Evolutionary conservation across 2,113 vertebrate species (phyloP).

Genomic region (Pithys albifrons): DNA sequence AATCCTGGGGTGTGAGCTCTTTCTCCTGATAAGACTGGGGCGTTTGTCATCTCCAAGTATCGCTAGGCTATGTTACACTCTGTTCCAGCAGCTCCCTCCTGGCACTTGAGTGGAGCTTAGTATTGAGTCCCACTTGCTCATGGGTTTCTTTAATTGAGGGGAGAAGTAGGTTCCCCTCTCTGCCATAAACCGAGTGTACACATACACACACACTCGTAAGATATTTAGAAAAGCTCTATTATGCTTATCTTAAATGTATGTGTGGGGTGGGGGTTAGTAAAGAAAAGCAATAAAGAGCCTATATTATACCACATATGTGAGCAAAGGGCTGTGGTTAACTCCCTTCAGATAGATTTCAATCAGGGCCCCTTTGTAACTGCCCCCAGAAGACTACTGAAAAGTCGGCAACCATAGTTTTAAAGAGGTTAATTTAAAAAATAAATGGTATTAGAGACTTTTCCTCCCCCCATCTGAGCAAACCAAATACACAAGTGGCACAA

Average conservation of each 20-base stretch:
- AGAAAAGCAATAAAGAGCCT: constrained; percentile 66
- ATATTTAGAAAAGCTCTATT: constrained; percentile 40
- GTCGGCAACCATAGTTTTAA: constrained; percentile 50
- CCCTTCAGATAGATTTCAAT: constrained; percentile 65
- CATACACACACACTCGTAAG: constrained; percentile 23
- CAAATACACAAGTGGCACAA: constrained; percentile 4
- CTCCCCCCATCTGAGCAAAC: not conserved
- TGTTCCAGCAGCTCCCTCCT: not conserved
- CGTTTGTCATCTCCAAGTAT: not conserved
- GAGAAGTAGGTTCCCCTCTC: constrained; percentile 14
- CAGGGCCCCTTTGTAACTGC: constrained; percentile 57
- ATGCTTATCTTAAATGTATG: not conserved
- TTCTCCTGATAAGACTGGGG: not conserved
- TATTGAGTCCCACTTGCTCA: not conserved
- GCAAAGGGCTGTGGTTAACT: constrained; percentile 62
- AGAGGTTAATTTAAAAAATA: constrained; percentile 61
- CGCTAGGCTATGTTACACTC: not conserved
- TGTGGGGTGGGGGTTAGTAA: not conserved
- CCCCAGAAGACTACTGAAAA: constrained; percentile 65
- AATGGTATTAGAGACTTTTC: constrained; percentile 48
- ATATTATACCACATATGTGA: constrained; percentile 60
- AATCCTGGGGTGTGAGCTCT: not conserved
- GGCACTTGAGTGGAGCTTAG: not conserved
- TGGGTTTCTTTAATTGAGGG: constrained; percentile 23
- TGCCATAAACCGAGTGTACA: not conserved